A percentile compares a stretch with the other conserved stretches of the same genome.
Conservation (phyloP, 1,140 invertebrate genomes). For the Goniozus legneri region DNA sequence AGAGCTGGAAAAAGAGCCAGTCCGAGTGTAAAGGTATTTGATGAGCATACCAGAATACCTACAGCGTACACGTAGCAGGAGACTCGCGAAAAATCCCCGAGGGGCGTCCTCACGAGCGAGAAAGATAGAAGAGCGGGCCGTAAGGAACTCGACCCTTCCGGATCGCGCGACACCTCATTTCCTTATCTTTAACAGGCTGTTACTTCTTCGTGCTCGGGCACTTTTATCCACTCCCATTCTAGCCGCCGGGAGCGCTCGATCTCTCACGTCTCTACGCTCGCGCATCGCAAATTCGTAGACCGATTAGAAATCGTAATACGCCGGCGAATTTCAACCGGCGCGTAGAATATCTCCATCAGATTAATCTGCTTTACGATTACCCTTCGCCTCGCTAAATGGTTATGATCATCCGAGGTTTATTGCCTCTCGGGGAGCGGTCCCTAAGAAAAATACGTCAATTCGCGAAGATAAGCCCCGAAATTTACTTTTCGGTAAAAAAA, state of each 20-base stretch:
- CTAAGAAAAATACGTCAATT: no score
- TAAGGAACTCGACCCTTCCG: conserved; percentile 33
- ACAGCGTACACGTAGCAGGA: conserved; percentile 21
- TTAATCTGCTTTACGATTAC: no score
- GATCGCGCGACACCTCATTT: conserved; percentile 54
- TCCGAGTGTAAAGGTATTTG: conserved; percentile 53
- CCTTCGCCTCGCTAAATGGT: no score
- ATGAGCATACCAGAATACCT: conserved; percentile 28
- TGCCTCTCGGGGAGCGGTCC: no score
- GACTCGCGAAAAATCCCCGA: conserved; percentile 37
- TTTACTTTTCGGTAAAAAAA: no score
- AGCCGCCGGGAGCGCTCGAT: conserved; percentile 13
- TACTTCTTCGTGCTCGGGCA: conserved; percentile 30
- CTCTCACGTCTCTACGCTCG: conserved; percentile 5
- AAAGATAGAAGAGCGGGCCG: conserved; percentile 16
- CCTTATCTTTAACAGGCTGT: conserved; percentile 56
- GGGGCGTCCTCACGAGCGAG: conserved; percentile 32
- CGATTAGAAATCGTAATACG: no score
- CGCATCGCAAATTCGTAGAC: no score
- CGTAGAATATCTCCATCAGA: no score
- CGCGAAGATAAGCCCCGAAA: no score
- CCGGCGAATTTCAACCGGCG: no score
- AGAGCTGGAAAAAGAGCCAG: no score
- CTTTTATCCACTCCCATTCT: conserved; percentile 13
- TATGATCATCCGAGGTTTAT: no score